Conservation (phyloP, 2,797 vertebrate species). For the Babyrousa celebensis region DNA sequence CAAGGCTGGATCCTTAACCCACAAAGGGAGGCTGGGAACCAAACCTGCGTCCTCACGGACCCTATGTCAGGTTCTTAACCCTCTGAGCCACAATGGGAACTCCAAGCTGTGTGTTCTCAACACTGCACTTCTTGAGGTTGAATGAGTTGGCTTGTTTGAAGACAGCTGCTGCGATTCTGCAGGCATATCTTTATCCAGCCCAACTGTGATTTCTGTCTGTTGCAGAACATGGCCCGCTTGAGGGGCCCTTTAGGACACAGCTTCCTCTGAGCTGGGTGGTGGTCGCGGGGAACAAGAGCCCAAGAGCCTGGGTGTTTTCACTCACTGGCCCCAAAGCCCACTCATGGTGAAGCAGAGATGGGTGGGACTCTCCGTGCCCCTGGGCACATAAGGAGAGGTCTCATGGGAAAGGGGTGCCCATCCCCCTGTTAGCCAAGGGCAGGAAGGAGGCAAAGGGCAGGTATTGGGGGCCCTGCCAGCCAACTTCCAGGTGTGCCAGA, state of each 20-base stretch:
- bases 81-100: no score
- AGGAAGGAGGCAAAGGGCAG: neutral
- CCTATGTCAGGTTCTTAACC: no score
- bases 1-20: no score
- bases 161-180: neutral
- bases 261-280: neutral
- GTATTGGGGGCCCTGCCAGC: neutral
- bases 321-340: neutral
- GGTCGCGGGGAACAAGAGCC: neutral
- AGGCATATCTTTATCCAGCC: neutral
- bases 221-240: neutral
- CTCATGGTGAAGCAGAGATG: neutral
- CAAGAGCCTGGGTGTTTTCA: neutral
- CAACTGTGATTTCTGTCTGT: neutral
- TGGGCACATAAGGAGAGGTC: neutral
- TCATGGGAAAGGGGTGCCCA: neutral
- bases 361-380: fast-evolving
- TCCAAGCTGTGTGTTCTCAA: fast-evolving
- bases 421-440: fast-evolving
- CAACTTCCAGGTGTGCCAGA: no score
- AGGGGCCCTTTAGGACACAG: neutral
- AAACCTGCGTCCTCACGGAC: no score
- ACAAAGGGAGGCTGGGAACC: no score
- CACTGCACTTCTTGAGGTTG: no score
- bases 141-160: neutral